Percentiles rank a stretch among this genome's conserved stretches.
These are phyloP conservation scores for Lacanobia wlatinum DNA, from an alignment of 2,888 invertebrate genomes.

Conservation along the genomic window DNA sequence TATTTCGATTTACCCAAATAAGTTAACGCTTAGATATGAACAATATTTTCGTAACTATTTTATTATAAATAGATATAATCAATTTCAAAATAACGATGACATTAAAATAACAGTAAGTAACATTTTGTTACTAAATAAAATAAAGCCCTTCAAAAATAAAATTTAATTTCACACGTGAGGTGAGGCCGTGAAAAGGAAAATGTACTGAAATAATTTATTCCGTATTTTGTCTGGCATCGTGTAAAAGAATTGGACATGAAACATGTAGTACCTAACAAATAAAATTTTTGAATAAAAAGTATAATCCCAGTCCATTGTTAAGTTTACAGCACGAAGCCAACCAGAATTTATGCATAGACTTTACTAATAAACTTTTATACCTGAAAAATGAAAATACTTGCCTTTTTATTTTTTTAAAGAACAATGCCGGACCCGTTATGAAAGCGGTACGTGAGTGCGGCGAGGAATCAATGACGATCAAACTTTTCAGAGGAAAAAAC, in stretches of 20 bases:
- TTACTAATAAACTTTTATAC: slow-evolving; percentile 45
- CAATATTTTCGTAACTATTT: neutral
- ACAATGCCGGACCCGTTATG: slow-evolving; percentile 40
- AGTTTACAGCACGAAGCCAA: slow-evolving; percentile 39
- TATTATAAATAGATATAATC: neutral
- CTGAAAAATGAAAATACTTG: slow-evolving; percentile 32
- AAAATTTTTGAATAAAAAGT: slow-evolving; percentile 5
- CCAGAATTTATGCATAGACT: slow-evolving; percentile 46
- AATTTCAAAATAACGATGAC: neutral
- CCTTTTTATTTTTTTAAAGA: slow-evolving; percentile 39
- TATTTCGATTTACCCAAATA: neutral
- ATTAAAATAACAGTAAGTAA: slow-evolving; percentile 12
- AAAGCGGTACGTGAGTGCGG: slow-evolving; percentile 41
- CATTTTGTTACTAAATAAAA: slow-evolving; percentile 22
- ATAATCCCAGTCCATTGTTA: slow-evolving; percentile 42
- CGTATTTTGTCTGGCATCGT: slow-evolving; percentile 60
- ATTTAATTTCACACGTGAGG: slow-evolving; percentile 60
- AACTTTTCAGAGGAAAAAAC: slow-evolving; percentile 60
- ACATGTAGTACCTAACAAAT: slow-evolving; percentile 33
- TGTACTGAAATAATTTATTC: slow-evolving; percentile 60
- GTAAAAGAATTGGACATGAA: slow-evolving; percentile 39
- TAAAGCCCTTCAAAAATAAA: slow-evolving; percentile 51
- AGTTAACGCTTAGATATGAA: neutral
- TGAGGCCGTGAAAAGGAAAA: slow-evolving; percentile 58
- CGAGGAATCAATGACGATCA: slow-evolving; percentile 52